Percentiles rank a stretch among this genome's conserved stretches.
phyloP scores from a whole-genome alignment of 2,888 invertebrate species.

The Alsophila aescularia region DNA sequence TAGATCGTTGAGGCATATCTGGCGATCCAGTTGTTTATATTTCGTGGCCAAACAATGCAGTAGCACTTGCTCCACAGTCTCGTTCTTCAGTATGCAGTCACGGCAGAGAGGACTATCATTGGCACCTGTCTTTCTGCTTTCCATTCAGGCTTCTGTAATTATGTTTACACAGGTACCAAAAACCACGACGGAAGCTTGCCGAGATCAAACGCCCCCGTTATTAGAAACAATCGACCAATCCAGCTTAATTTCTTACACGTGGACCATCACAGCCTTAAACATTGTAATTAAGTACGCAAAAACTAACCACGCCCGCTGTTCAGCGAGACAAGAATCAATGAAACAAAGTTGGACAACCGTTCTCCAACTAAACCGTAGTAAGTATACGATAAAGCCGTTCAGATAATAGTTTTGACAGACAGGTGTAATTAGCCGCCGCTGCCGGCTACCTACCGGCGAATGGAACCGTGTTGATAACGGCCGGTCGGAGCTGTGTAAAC shows the following conservation, averaged over 20 bases:
- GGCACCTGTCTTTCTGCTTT: too few species aligned
- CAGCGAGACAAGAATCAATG: constrained; percentile 11
- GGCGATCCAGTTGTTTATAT: too few species aligned
- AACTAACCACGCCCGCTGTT: constrained; percentile 5
- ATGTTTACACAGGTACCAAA: too few species aligned
- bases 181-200: too few species aligned
- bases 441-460: constrained; percentile 63
- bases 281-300: constrained; percentile 3
- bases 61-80: too few species aligned
- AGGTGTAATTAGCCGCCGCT: constrained; percentile 72
- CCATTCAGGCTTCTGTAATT: too few species aligned
- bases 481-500: constrained; percentile 60
- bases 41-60: too few species aligned
- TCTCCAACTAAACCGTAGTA: constrained; percentile 37
- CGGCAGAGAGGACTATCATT: too few species aligned
- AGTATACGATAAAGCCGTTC: constrained; percentile 65
- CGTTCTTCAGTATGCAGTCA: too few species aligned
- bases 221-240: neutral
- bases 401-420: constrained; percentile 73
- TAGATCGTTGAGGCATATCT: too few species aligned
- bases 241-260: neutral
- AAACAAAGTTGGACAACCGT: constrained; percentile 23
- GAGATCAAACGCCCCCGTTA: too few species aligned
- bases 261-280: neutral
- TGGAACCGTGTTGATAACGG: constrained; percentile 62